Percentiles rank a stretch among this genome's conserved stretches.
These are phyloP conservation scores for Crotophaga sulcirostris DNA, from an alignment of 2,113 vertebrate species.

Conservation along the genomic window DNA sequence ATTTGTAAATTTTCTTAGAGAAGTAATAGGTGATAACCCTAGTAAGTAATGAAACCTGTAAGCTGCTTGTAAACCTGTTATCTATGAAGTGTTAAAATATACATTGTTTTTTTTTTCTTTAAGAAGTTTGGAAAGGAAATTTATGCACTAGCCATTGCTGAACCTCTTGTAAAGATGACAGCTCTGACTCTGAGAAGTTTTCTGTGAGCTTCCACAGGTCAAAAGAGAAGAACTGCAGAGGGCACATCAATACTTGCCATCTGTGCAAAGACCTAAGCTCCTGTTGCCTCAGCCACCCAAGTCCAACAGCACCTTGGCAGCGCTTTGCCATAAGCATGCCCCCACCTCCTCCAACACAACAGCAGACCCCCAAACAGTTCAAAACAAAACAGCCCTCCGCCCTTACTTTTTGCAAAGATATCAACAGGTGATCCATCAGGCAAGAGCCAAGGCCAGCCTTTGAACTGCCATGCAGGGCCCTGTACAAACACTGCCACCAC, in stretches of 20 bases:
- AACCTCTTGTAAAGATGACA: neutral
- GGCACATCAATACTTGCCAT: neutral
- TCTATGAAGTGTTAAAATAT: neutral
- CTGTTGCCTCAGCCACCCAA: neutral
- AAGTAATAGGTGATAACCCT: neutral
- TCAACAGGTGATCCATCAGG: constrained; percentile 97
- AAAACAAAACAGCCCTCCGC: neutral
- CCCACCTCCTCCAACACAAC: neutral
- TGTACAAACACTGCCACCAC: constrained; percentile 98
- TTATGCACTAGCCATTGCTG: neutral
- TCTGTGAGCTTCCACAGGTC: neutral
- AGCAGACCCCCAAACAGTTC: neutral
- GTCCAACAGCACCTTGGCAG: neutral
- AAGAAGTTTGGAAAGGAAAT: neutral
- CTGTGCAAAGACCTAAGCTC: neutral
- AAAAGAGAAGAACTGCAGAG: neutral
- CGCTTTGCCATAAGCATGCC: neutral
- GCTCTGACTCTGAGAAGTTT: neutral
- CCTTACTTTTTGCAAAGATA: constrained; percentile 98
- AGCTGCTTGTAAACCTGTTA: neutral
- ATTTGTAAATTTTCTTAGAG: neutral
- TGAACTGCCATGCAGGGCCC: constrained; percentile 98
- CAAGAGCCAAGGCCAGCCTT: constrained; percentile 98
- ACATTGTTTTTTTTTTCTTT: neutral
- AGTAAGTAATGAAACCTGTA: neutral